A percentile compares a stretch with the other conserved stretches of the same genome.
phyloP scores from a whole-genome alignment of 2,797 vertebrate genomes.

The Sarcoramphus papa region DNA sequence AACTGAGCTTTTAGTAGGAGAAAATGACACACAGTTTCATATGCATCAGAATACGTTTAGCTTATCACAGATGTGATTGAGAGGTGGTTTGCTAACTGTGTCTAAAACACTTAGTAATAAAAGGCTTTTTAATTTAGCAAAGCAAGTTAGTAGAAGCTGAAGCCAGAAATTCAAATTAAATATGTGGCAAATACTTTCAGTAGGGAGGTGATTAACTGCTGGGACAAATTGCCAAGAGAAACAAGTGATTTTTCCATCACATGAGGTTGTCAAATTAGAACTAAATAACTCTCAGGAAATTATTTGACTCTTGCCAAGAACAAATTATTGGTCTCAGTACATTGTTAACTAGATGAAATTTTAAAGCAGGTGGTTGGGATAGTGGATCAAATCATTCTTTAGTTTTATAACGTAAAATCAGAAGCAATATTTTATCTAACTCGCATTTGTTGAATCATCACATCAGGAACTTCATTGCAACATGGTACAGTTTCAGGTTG shows the following conservation, averaged over 20 bases:
- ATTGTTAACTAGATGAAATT: conserved; percentile 48
- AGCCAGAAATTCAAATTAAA: conserved; percentile 62
- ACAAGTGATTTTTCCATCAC: conserved; percentile 61
- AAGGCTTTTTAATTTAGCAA: conserved; percentile 56
- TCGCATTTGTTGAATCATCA: neutral
- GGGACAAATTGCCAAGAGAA: conserved; percentile 67
- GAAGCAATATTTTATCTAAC: neutral
- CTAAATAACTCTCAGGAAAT: conserved; percentile 62
- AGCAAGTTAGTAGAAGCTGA: conserved; percentile 33
- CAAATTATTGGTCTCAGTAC: conserved; percentile 58
- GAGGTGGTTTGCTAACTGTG: conserved; percentile 37
- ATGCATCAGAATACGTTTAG: neutral
- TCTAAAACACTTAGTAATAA: conserved; percentile 53
- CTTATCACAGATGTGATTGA: conserved; percentile 31
- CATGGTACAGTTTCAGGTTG: neutral
- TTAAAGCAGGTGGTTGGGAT: conserved; percentile 44
- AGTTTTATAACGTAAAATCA: neutral
- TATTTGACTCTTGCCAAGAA: conserved; percentile 59
- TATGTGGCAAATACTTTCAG: conserved; percentile 52
- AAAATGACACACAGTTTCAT: neutral
- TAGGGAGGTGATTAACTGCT: conserved; percentile 52
- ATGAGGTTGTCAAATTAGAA: conserved; percentile 63
- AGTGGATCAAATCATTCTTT: neutral
- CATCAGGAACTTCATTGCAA: neutral
- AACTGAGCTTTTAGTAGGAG: neutral